Percentiles rank a stretch among this genome's conserved stretches.
phyloP scores from a whole-genome alignment of 2,797 vertebrate species.

The Capromys pilorides region DNA sequence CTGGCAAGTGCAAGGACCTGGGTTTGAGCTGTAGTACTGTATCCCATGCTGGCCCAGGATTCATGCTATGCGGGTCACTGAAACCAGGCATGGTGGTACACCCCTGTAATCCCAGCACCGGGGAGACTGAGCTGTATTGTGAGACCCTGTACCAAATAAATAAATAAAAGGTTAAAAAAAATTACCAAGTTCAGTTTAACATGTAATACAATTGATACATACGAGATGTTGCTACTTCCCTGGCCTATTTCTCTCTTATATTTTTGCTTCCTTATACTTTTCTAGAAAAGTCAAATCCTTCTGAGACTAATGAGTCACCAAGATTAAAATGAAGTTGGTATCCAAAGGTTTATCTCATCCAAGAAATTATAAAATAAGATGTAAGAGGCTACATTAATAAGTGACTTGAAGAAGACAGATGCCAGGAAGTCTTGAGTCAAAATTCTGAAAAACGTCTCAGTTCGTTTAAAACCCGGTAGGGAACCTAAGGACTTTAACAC shows the following conservation, averaged over 20 bases:
- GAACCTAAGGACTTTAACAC: not conserved
- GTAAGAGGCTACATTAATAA: not conserved
- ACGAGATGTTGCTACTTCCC: not conserved
- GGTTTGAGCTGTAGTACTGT: too few relatives aligned
- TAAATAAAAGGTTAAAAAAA: not conserved
- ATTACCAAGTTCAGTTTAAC: conserved; percentile 38
- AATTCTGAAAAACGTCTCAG: conserved; percentile 43
- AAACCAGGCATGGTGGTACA: too few relatives aligned
- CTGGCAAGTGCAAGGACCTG: too few relatives aligned
- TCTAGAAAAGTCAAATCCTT: conserved; percentile 47
- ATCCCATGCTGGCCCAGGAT: too few relatives aligned
- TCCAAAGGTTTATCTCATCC: not conserved
- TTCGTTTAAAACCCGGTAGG: conserved; percentile 45
- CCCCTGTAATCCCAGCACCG: too few relatives aligned
- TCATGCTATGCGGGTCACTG: too few relatives aligned
- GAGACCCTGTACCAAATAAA: too few relatives aligned
- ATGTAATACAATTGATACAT: not conserved
- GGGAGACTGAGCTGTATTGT: too few relatives aligned
- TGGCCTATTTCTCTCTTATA: conserved; percentile 1
- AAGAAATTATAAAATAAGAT: not conserved
- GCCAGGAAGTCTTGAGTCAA: conserved; percentile 39
- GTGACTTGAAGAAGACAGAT: not conserved
- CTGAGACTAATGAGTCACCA: not conserved
- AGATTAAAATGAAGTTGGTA: conserved; percentile 18
- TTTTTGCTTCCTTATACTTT: conserved; percentile 46